Evolutionary conservation across 2,113 vertebrate genomes (phyloP).

Genomic region (Calyptomena viridis): DNA sequence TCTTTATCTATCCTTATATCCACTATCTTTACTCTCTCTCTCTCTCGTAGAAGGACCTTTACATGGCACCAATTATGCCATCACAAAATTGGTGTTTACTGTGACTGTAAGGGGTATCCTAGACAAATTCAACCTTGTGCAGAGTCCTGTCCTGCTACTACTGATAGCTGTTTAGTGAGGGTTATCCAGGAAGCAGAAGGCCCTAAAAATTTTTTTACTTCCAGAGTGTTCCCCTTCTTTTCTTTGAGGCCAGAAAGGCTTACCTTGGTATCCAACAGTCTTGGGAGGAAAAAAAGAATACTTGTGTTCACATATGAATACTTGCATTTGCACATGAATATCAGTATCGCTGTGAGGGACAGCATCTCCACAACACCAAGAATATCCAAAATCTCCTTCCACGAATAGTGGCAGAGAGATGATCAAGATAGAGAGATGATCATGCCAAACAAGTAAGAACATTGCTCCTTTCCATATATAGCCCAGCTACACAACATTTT

Average conservation of each 20-base stretch:
- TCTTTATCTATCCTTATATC: neutral
- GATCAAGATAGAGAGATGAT: neutral
- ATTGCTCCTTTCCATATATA: neutral
- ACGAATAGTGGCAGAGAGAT: neutral
- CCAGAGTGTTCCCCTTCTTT: neutral
- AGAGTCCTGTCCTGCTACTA: neutral
- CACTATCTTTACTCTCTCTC: neutral
- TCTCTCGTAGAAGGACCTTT: neutral
- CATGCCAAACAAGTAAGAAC: neutral
- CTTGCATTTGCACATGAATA: neutral
- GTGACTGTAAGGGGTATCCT: neutral
- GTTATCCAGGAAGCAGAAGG: neutral
- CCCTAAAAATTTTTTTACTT: neutral
- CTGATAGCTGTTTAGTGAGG: neutral
- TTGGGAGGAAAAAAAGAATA: neutral
- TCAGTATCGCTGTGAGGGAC: neutral
- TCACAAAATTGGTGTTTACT: rapidly evolving
- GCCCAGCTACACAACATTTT: neutral
- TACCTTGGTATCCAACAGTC: neutral
- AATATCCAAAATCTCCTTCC: neutral
- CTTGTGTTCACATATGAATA: neutral
- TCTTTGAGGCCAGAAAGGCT: neutral
- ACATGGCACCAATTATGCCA: too few relatives aligned
- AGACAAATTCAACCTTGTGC: neutral
- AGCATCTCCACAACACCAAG: neutral